Evolutionary conservation across 1,140 invertebrate genomes (phyloP), one percentile per base, ranked within the genome.

Genomic region (Drosophila simulans): DNA sequence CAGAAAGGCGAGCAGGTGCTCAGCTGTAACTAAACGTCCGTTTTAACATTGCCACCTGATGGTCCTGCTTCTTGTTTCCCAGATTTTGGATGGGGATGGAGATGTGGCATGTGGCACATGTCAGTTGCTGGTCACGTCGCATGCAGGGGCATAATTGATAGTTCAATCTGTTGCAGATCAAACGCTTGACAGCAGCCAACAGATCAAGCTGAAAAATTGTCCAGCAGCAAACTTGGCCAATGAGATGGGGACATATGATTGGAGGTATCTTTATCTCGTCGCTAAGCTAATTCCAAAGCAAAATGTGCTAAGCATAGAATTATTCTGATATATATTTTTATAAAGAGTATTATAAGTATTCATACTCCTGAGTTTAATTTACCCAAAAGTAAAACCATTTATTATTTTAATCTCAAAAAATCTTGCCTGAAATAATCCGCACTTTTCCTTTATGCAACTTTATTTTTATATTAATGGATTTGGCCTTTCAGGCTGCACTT

Each of bases 131-230:
- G 84, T 86, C 83, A 86, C 83, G 83, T 86, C 71, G 35, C 27
- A 8, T 79, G 65, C 60, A 49, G 58, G 59, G 58, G 71, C 79
- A 88, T 86, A 86, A 86, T 86, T 86, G 83, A 86, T 86, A 86
- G 83, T 86, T 86, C 83, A 86, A 86, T 86, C 83, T 86, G 83
- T 86, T 83, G 83, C 83, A 89, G 83, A 88, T 88, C 83, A 88
- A 88, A 88, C 80, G 83, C 83, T 88, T 88, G 83, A 83, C 83
- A 88, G 79, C 83, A 76, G 75, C 83, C 84, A 83, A 83, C 84
- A 83, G 83, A 88, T 88, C 83, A 88, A 83, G 70, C 83, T 88
- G 83, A 88, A 83, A 88, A 89, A 88, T 88, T 83, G 84, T 74
- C 63, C 64, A 65, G 37, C 27, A 34, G 34, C 12, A 22, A 45